Base-by-base conservation (phyloP, 1,140 invertebrate species). In the Drosophila pseudoananassae region DNA sequence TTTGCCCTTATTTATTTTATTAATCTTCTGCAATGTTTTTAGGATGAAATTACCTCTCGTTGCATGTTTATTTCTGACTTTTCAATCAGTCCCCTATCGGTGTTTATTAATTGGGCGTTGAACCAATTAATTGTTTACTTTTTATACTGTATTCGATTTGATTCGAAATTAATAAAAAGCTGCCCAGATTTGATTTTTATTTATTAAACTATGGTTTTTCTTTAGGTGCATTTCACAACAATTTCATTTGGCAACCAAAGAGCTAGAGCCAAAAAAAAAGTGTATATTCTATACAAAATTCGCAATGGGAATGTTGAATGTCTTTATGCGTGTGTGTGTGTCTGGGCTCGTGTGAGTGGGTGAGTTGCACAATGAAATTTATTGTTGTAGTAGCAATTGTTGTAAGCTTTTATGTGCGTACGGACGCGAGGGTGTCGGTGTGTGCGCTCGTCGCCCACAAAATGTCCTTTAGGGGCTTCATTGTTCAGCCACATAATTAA, bases 401-500 rank as follows among this genome's bases (percentile, higher is more conserved):
- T 87, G 75, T 82, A 68, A 69, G 58, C 74, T 52, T 60, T 68
- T 56, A 47, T 73, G 7, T 43, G 25, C 8, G 27, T 29, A 25
- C 31, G 15, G 23, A 31, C 57, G 49, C 46, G 4, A 27, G 29
- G 45, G 36, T 60, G 54, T 23, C 14, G 27, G 20, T 78, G 49
- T 69, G 29, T 65, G 50, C 68, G 57, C 76, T 78, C 59, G 56
- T 78, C 68, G 56, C 65, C 78, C 83, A 88, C 70, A 82, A 36
- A 36, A 65, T 75, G 75, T 76, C 78, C 75, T 53, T 63, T 68
- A 69, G 61, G 59, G 73, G 76, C 81, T 88, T 88, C 78, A 88
- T 88, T 89, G 83, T 88, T 88, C 79, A 76, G 78, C 83, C 83
- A 83, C 83, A 88, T 88, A 88, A 88, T 88, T 88, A 88, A 88